Conservation (phyloP, 2,797 vertebrate genomes). For the Toxotes lorentzi region DNA sequence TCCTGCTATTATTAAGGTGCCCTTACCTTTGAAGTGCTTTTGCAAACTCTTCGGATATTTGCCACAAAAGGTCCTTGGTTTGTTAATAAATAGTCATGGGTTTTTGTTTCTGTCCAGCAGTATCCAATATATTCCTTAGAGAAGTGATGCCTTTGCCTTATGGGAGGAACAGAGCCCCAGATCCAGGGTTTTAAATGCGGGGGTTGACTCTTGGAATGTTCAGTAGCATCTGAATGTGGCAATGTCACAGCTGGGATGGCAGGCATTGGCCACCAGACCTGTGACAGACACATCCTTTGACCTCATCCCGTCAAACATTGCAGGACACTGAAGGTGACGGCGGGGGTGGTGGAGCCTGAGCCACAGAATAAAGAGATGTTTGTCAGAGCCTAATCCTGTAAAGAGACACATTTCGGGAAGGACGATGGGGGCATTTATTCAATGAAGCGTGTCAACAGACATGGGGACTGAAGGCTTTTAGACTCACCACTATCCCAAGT, state of each 20-base stretch:
- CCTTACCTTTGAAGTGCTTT: slow-evolving; percentile 66
- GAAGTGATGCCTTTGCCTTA: slow-evolving; percentile 36
- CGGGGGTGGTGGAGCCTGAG: slow-evolving; percentile 45
- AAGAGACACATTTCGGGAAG: slow-evolving; percentile 79
- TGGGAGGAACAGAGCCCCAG: slow-evolving; percentile 24
- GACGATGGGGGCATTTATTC: slow-evolving; percentile 82
- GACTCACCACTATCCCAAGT: slow-evolving; percentile 58
- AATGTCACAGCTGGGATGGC: slow-evolving; percentile 75
- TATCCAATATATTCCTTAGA: slow-evolving; percentile 27
- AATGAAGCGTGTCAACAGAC: slow-evolving; percentile 83
- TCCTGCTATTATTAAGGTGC: neutral
- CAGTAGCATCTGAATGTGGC: slow-evolving; percentile 71
- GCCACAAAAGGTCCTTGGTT: neutral
- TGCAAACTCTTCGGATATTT: neutral
- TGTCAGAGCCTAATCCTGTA: slow-evolving; percentile 86
- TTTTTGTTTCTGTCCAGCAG: slow-evolving; percentile 12
- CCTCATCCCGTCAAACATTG: slow-evolving; percentile 48
- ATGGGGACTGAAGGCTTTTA: slow-evolving; percentile 63
- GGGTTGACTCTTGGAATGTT: slow-evolving; percentile 54
- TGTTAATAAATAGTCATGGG: neutral
- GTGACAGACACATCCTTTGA: slow-evolving; percentile 62
- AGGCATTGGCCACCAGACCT: slow-evolving; percentile 73
- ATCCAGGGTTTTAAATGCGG: slow-evolving; percentile 73
- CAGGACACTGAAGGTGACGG: slow-evolving; percentile 38
- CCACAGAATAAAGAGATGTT: slow-evolving; percentile 75